phyloP scores from a whole-genome alignment of 2,113 vertebrate genomes.

The Dicaeum eximium region DNA sequence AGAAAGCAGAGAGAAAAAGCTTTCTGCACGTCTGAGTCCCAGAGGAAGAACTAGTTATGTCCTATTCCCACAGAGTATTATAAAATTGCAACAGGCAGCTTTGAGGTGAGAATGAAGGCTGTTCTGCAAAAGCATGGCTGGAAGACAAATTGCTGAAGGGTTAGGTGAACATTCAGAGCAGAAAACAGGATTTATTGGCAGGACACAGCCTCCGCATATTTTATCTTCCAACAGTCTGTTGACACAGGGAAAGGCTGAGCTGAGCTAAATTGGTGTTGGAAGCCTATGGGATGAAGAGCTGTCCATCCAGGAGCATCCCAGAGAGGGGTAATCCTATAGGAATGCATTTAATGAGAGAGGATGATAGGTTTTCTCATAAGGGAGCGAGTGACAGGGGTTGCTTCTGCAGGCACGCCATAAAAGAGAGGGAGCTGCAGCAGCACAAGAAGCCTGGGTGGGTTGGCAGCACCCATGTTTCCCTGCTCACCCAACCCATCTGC shows the following conservation, averaged over 20 bases:
- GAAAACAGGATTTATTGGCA: neutral
- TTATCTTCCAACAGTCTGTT: neutral
- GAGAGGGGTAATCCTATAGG: neutral
- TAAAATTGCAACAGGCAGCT: neutral
- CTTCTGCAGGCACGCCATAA: neutral
- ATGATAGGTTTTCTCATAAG: rapidly evolving
- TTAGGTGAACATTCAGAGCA: neutral
- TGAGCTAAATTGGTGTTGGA: neutral
- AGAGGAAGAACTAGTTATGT: neutral
- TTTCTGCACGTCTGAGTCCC: neutral
- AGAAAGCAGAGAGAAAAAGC: neutral
- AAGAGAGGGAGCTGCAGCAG: neutral
- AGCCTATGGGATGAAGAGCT: neutral
- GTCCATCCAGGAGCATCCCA: neutral
- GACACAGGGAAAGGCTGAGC: neutral
- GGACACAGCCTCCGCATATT: neutral
- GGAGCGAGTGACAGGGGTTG: rapidly evolving
- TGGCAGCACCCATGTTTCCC: rapidly evolving
- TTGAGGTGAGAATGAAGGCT: neutral
- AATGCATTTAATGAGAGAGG: neutral
- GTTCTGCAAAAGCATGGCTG: neutral
- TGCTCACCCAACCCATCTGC: rapidly evolving
- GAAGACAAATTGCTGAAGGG: neutral
- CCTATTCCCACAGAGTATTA: neutral
- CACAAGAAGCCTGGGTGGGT: rapidly evolving